phyloP scores from a whole-genome alignment of 2,888 invertebrate species.

The Isotomurus palustris region DNA sequence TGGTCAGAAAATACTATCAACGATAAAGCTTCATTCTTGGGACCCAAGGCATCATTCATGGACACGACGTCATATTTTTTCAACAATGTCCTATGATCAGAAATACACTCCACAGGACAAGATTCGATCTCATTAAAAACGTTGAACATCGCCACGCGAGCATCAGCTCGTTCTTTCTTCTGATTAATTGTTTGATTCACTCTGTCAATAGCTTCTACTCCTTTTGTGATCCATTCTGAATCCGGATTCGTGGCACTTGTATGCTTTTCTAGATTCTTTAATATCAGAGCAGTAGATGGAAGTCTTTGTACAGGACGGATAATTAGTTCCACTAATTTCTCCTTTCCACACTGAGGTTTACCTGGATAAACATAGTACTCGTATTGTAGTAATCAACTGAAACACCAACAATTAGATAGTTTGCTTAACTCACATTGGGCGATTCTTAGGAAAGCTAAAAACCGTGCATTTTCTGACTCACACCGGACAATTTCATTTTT shows the following conservation, averaged over 20 bases:
- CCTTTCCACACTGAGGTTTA: conserved; percentile 91
- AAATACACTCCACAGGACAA: conserved; percentile 34
- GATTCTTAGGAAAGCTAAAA: conserved; percentile 97
- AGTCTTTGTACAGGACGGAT: conserved; percentile 96
- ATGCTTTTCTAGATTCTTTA: conserved; percentile 92
- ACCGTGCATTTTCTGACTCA: conserved; percentile 87
- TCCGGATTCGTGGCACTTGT: conserved; percentile 86
- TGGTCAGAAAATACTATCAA: conserved; percentile 42
- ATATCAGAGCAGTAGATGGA: conserved; percentile 89
- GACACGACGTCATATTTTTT: conserved; percentile 41
- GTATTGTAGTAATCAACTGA: conserved; percentile 1
- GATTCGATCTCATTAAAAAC: conserved; percentile 95
- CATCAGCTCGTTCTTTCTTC: conserved; percentile 93
- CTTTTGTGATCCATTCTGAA: conserved; percentile 46
- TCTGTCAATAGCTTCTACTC: conserved; percentile 40
- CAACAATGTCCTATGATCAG: conserved; percentile 40
- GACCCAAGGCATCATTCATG: conserved; percentile 38
- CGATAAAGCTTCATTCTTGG: conserved; percentile 35
- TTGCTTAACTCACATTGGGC: conserved; percentile 61
- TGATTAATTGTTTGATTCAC: conserved; percentile 97
- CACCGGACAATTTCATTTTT: conserved; percentile 87
- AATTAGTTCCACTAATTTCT: conserved; percentile 90
- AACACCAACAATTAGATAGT: conserved; percentile 5
- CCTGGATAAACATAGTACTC: conserved; percentile 21
- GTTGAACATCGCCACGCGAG: conserved; percentile 92